These are phyloP conservation scores for Moxostoma hubbsi DNA, from an alignment of 2,797 vertebrate species.

Conservation along the genomic window DNA sequence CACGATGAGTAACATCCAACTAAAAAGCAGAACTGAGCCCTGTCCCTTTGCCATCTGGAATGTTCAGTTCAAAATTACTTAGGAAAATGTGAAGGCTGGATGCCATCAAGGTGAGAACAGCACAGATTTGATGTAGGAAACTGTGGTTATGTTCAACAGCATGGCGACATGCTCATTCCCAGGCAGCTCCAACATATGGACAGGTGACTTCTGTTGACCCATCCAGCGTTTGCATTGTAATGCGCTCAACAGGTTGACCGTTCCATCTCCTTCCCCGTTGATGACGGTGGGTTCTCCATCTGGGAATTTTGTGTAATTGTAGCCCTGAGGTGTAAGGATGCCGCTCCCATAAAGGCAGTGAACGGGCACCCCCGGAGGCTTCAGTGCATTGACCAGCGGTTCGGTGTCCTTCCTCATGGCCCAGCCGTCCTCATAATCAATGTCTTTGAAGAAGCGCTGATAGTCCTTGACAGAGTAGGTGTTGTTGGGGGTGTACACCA, in stretches of 20 bases:
- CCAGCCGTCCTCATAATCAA: constrained; percentile 90
- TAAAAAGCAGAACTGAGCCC: constrained; percentile 31
- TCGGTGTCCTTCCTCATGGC: constrained; percentile 91
- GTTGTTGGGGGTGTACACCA: constrained; percentile 82
- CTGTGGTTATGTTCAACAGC: constrained; percentile 85
- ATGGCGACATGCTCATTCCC: constrained; percentile 92
- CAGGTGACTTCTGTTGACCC: constrained; percentile 80
- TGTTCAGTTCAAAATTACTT: constrained; percentile 1
- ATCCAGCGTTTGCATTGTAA: constrained; percentile 86
- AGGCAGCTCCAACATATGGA: constrained; percentile 81
- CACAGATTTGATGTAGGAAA: constrained; percentile 89
- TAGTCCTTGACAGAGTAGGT: constrained; percentile 94
- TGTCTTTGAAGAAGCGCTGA: constrained; percentile 84
- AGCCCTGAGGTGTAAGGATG: constrained; percentile 83
- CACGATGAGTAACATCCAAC: neutral
- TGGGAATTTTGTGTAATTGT: constrained; percentile 87
- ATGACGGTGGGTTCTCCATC: constrained; percentile 84
- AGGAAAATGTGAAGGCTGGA: neutral
- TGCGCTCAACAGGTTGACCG: constrained; percentile 90
- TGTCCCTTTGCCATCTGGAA: constrained; percentile 17
- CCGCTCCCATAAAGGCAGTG: constrained; percentile 92
- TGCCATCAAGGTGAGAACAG: constrained; percentile 77
- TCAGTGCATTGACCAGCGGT: constrained; percentile 76
- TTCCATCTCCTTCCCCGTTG: constrained; percentile 88
- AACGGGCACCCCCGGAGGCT: constrained; percentile 83